Conservation (phyloP, 1,140 invertebrate genomes). For the Eriocheir sinensis region DNA sequence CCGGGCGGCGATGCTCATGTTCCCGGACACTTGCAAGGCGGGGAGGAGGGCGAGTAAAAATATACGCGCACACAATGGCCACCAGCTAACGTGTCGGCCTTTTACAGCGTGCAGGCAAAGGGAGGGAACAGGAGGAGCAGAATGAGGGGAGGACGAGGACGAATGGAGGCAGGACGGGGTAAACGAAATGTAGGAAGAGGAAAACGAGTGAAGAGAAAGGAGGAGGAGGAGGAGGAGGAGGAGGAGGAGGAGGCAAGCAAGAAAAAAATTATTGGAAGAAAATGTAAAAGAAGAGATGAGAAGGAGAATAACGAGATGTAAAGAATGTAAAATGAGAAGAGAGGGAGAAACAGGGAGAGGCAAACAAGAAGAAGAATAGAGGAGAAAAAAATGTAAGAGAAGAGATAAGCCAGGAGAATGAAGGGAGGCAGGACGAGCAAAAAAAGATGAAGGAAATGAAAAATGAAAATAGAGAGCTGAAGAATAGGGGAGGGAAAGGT, state of each 20-base stretch:
- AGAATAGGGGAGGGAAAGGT: background rate
- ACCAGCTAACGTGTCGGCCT: background rate
- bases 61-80: background rate
- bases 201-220: background rate
- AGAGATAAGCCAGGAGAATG: background rate
- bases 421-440: background rate
- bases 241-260: background rate
- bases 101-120: too few relatives aligned
- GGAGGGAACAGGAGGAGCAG: too few relatives aligned
- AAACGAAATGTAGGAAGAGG: background rate
- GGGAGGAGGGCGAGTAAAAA: background rate
- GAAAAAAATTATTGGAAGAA: background rate
- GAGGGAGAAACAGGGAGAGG: background rate
- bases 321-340: background rate
- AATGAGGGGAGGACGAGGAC: background rate
- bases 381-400: background rate
- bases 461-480: background rate
- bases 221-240: background rate
- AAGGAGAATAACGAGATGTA: background rate
- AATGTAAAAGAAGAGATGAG: background rate
- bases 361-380: background rate
- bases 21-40: background rate
- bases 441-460: background rate
- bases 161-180: background rate
- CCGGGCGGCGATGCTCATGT: background rate